phyloP scores from a whole-genome alignment of 2,888 invertebrate species.

The Masnerella sp. region DNA sequence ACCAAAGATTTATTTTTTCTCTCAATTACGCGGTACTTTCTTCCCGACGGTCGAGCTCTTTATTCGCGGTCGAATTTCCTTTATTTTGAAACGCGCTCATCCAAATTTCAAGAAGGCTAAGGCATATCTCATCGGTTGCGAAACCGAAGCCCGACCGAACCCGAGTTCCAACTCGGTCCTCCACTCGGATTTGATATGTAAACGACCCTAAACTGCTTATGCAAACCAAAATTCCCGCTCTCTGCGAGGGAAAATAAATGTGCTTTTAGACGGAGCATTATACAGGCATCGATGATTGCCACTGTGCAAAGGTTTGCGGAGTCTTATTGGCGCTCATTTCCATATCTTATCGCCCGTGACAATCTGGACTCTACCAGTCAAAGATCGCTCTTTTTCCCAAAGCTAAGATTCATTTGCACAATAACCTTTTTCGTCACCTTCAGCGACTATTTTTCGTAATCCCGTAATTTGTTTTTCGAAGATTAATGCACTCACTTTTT shows the following conservation, averaged over 20 bases:
- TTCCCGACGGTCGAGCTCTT: neutral
- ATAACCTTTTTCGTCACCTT: slow-evolving; percentile 11
- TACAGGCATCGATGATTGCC: slow-evolving; percentile 43
- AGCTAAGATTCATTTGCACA: slow-evolving; percentile 26
- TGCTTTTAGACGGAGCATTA: slow-evolving; percentile 48
- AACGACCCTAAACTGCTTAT: slow-evolving; percentile 67
- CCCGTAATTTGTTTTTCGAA: too few species aligned
- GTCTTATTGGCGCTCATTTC: slow-evolving; percentile 45
- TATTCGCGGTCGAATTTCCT: slow-evolving; percentile 10
- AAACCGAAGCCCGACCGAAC: slow-evolving; percentile 43
- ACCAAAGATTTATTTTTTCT: too few species aligned
- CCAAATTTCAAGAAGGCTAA: slow-evolving; percentile 29
- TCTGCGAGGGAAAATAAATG: slow-evolving; percentile 47
- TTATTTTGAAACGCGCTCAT: slow-evolving; percentile 14
- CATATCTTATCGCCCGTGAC: slow-evolving; percentile 37
- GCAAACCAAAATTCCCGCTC: slow-evolving; percentile 64
- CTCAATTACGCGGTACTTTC: too few species aligned
- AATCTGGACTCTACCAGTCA: slow-evolving; percentile 31
- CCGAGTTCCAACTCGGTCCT: slow-evolving; percentile 29
- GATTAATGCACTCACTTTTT: too few species aligned
- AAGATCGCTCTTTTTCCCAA: slow-evolving; percentile 22
- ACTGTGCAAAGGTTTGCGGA: slow-evolving; percentile 42
- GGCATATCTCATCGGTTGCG: slow-evolving; percentile 36
- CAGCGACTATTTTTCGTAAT: slow-evolving; percentile 1
- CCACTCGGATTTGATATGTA: slow-evolving; percentile 64